Evolutionary conservation across 1,140 invertebrate species (phyloP), one percentile per base, ranked within the genome.

Genomic region (Drosophila ananassae): DNA sequence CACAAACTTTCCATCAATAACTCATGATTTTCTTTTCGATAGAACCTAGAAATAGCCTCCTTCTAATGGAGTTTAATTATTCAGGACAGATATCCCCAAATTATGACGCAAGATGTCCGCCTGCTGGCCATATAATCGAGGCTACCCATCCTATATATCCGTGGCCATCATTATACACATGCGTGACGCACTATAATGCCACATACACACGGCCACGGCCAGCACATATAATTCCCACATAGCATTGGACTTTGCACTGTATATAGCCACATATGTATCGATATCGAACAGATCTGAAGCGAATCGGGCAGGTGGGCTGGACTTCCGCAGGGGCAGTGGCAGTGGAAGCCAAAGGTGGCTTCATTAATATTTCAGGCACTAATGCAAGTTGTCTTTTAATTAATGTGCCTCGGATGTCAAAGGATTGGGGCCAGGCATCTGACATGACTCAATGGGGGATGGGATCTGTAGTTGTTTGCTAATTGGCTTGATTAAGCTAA

Each of bases 351-450:
- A 6, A 22, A 10, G 59, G 30, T 56, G 22, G 39, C 77, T 77
- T 53, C 64, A 77, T 77, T 32, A 77, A 63, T 77, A 17, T 71
- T 77, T 77, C 41, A 69, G 37, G 8, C 17, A 37, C 62, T 68
- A 48, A 67, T 55, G 32, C 30, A 25, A 13, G 21, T 24, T 48
- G 28, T 7, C 22, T 32, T 47, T 76, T 56, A 68, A 68, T 69
- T 69, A 48, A 56, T 24, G 21, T 39, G 55, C 48, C 12, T 37
- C 34, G 0, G 2, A n/a, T 3, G 12, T n/a, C 34, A 4, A n/a
- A 37, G 34, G 34, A 3, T n/a, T 6, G 3, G 25, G 25, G 9
- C 34, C 8, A 7, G 34, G 9, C 8, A 7, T n/a, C 37, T 10
- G 13, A 9, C 32, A 24, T 50, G 22, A 17, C 21, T 51, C 22